Base-by-base conservation (phyloP, 2,888 invertebrate genomes). In the Cactoblastis cactorum region DNA sequence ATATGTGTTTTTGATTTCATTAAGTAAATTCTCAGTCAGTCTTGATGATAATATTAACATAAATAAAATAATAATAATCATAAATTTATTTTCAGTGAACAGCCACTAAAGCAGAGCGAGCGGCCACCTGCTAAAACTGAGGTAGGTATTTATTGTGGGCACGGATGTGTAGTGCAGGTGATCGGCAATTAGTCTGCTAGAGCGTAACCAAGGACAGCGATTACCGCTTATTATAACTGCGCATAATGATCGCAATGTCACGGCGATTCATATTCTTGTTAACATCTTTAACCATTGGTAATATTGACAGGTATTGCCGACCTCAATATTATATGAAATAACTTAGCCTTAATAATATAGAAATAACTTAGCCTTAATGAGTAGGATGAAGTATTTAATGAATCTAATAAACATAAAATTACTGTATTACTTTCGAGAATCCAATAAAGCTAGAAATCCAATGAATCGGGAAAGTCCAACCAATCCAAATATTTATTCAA, bases 181-280 rank as follows among this genome's bases (percentile, higher is more conserved):
- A 79, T 74, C 71, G 65, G 67, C 72, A 79, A 82, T 85, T 80
- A 83, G 74, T 69, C 64, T 69, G 73, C 52, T 67, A 74, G 80
- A 82, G 82, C 84, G 80, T 77, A 82, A 83, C 86, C 80, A 84
- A 85, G 86, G 87, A 83, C 84, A 83, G 76, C 67, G 57, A 74
- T 81, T 79, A 80, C 63, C 61, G 59, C 67, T 72, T 66, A 69
- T 72, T 77, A 74, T 83, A 84, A 82, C 83, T 80, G 82, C 65
- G 68, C 62, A 71, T 76, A 72, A 77, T 73, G 63, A 59, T 59
- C 57, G 53, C 53, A 65, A 65, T 64, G 62, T 59, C 54, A 58
- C 58, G 52, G 63, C 61, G 68, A 75, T 69, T 69, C 62, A 68
- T 63, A 58, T 55, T 57, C 51, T 57, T 50, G 58, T 60, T 53